Evolutionary conservation across 2,888 invertebrate genomes (phyloP).

Genomic region (Nymphalis polychloros): DNA sequence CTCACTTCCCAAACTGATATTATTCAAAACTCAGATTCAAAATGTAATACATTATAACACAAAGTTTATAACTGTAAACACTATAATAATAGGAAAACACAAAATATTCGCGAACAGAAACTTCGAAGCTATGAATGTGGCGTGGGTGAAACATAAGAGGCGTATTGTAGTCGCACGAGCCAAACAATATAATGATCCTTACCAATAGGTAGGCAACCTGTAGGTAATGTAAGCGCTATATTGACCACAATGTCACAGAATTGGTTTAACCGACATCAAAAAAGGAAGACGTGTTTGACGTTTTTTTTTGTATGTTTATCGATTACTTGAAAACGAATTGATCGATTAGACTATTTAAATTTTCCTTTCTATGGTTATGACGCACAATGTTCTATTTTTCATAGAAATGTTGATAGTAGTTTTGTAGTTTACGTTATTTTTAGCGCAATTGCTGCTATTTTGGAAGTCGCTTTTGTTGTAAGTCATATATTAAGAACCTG

Average conservation of each 20-base stretch:
- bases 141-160: slow-evolving; percentile 13
- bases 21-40: neutral
- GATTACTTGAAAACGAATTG: too few species aligned
- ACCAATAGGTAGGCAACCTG: slow-evolving; percentile 34
- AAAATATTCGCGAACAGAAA: slow-evolving; percentile 2
- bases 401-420: too few species aligned
- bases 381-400: too few species aligned
- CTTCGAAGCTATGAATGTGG: slow-evolving; percentile 5
- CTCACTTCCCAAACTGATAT: neutral
- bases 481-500: too few species aligned
- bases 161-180: slow-evolving; percentile 17
- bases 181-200: slow-evolving; percentile 24
- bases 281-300: too few species aligned
- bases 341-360: too few species aligned
- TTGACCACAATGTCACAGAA: slow-evolving; percentile 47
- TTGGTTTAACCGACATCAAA: slow-evolving; percentile 11
- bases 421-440: too few species aligned
- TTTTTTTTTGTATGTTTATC: too few species aligned
- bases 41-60: neutral
- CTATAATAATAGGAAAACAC: slow-evolving; percentile 7
- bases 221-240: slow-evolving; percentile 45
- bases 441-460: too few species aligned
- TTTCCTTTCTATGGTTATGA: too few species aligned
- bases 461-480: too few species aligned
- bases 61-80: neutral